Percentiles rank a stretch among this genome's conserved stretches.
phyloP scores from a whole-genome alignment of 2,888 invertebrate species.

The Anthoptus insignis region DNA sequence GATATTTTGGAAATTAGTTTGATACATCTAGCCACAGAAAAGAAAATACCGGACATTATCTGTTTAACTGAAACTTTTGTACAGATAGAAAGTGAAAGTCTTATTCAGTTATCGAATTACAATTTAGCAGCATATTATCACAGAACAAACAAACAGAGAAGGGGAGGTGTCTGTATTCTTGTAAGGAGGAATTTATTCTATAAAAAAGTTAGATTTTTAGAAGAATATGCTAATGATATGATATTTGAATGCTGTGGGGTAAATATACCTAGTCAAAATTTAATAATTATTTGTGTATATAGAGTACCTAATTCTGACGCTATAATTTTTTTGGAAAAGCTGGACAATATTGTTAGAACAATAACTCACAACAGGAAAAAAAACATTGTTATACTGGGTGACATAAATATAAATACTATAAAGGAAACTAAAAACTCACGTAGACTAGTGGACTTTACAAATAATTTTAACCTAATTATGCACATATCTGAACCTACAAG shows the following conservation, averaged over 20 bases:
- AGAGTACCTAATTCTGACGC: background rate
- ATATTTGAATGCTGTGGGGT: background rate
- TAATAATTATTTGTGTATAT: conserved; percentile 10
- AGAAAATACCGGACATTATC: background rate
- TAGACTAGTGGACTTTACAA: background rate
- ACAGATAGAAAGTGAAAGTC: background rate
- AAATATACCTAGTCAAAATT: background rate
- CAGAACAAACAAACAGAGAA: conserved; percentile 7
- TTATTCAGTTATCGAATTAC: background rate
- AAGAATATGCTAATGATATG: background rate
- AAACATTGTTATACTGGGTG: background rate
- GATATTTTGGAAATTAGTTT: background rate
- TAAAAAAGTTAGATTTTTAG: background rate
- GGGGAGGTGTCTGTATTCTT: conserved; percentile 4
- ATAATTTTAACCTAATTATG: conserved; percentile 7
- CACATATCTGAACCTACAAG: background rate
- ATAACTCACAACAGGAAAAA: background rate
- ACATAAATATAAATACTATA: background rate
- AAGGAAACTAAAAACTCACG: background rate
- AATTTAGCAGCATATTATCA: background rate
- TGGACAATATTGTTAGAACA: background rate
- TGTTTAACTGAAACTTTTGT: conserved; percentile 11
- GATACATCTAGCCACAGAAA: background rate
- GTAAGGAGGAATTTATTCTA: background rate
- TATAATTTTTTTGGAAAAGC: background rate